These are phyloP conservation scores for Helicolenus hilgendorfi DNA, from an alignment of 2,797 vertebrate species.

Conservation along the genomic window DNA sequence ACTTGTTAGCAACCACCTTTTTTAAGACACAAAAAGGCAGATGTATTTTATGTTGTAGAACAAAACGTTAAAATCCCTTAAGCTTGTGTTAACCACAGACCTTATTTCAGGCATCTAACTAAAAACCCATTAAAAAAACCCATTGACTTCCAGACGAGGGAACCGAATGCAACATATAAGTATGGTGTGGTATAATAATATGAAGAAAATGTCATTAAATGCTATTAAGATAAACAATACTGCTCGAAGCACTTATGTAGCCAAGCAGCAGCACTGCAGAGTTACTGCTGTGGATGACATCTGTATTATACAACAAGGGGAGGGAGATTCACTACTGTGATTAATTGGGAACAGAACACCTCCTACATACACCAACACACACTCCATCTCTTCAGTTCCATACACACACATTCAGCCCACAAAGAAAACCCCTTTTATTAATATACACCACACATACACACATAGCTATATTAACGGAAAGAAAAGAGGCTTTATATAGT, in stretches of 20 bases:
- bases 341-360: slow-evolving; percentile 68
- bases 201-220: slow-evolving; percentile 21
- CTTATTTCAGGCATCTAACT: no score
- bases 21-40: no score
- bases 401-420: background rate
- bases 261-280: slow-evolving; percentile 10
- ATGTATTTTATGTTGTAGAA: no score
- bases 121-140: no score
- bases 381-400: background rate
- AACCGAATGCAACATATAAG: background rate
- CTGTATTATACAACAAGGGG: slow-evolving; percentile 56
- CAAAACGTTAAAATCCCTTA: no score
- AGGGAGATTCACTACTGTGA: slow-evolving; percentile 59
- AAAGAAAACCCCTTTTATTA: slow-evolving; percentile 31
- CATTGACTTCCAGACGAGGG: no score
- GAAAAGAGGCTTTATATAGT: slow-evolving; percentile 59
- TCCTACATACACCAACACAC: slow-evolving; percentile 36
- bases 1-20: no score
- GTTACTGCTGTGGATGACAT: slow-evolving; percentile 56
- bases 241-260: slow-evolving; percentile 2
- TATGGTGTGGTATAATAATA: background rate
- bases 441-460: slow-evolving; percentile 25
- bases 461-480: slow-evolving; percentile 46
- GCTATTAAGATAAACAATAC: slow-evolving; percentile 35
- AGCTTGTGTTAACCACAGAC: no score